Percentiles rank a stretch among this genome's conserved stretches.
Evolutionary conservation across 92 coral and sea anemone species (phyloP).

Genomic region (Zoanthus sansibaricus): DNA sequence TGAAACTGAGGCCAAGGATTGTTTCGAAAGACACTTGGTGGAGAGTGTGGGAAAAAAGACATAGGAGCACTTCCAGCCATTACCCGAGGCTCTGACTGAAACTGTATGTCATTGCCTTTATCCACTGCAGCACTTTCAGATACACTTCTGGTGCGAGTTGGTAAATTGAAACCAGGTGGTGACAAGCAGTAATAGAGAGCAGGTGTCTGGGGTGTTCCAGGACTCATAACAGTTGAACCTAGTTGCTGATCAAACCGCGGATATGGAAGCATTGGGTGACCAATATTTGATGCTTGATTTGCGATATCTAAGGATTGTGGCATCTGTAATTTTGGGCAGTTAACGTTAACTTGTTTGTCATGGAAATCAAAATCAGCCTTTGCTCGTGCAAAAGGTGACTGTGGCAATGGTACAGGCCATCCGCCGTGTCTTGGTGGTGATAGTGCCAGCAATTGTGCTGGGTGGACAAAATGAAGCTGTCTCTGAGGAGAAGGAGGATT

Average conservation of each 20-base stretch:
- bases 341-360: background rate
- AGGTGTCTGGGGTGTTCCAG: slow-evolving; percentile 35
- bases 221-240: slow-evolving; percentile 22
- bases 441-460: background rate
- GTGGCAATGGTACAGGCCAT: slow-evolving; percentile 14
- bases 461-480: slow-evolving; percentile 22
- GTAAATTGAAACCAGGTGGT: slow-evolving; percentile 14
- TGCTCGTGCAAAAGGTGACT: background rate
- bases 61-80: slow-evolving; percentile 35
- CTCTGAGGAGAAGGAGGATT: slow-evolving; percentile 21
- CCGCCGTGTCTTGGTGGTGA: slow-evolving; percentile 15
- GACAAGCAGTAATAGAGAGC: slow-evolving; percentile 31
- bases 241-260: slow-evolving; percentile 29
- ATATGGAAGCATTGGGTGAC: slow-evolving; percentile 18
- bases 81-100: slow-evolving; percentile 15
- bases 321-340: background rate
- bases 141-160: slow-evolving; percentile 17
- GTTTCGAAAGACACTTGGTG: slow-evolving; percentile 23
- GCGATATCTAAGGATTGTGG: slow-evolving; percentile 23
- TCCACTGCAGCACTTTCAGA: slow-evolving; percentile 20
- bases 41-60: slow-evolving; percentile 29
- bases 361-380: slow-evolving; percentile 1
- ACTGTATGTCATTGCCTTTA: background rate
- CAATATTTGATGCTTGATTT: background rate
- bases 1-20: slow-evolving; percentile 19